Evolutionary conservation across 2,797 vertebrate genomes (phyloP), one percentile per base, ranked within the genome.

Genomic region (Hemibagrus guttatus): DNA sequence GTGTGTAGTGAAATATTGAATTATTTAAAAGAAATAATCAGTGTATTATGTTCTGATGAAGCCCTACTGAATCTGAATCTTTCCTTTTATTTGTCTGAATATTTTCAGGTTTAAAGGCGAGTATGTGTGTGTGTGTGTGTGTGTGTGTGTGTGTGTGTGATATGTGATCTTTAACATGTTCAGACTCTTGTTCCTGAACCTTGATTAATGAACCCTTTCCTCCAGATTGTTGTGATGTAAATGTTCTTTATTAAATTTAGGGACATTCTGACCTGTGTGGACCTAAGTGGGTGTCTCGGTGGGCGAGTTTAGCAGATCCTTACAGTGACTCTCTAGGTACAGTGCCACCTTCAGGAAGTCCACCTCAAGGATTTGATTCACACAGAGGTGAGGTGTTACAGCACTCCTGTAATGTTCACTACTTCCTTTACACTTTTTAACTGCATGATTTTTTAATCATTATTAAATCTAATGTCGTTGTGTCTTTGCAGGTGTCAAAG

Each of bases 231-330:
- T 46, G 17, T 83, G 28, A 52, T 58, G 63, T 76, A 12, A 58
- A 63, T 42, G 69, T 84, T 23, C 42, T 52, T 58, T 75, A 56
- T 79, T 71, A 66, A 17, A 72, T 90, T 12, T 61, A 95, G 94
- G 92, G 92, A 86, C 90, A 91, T 19, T 59, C 96, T 93, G 89
- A 88, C 61, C 92, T 92, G 0, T 95, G 95, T 61, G 95, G 93
- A 88, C 97, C 97, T 46, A 98, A 97, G 90, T 99, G 98, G 98
- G 97, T 96, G 68, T 99, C 98, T 17, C 95, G 97, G 31, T 99
- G 98, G 98, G 97, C 98, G 0, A 99, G 98, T 91, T 95, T 99
- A 87, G 98, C 98, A 0, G 97, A 99, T 91, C 94, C 96, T 92
- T 97, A 96, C 83, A 94, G 94, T 0, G 97, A 97, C 16, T 92